Evolutionary conservation across 92 coral and sea anemone genomes (phyloP).

Genomic region (Zoanthus sociatus): DNA sequence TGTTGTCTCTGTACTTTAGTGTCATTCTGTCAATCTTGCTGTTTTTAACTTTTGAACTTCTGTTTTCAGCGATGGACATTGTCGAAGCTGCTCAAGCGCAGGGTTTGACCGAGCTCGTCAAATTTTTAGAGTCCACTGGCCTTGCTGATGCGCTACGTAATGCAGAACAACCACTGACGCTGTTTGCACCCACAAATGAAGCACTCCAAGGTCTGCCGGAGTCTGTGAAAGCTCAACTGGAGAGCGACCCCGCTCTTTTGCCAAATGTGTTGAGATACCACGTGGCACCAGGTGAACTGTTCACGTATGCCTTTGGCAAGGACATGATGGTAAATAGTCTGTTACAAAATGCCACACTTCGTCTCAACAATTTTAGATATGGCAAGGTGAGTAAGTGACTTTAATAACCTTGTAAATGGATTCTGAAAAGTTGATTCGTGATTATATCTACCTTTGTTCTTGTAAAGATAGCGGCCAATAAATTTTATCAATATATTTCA

Average conservation of each 20-base stretch:
- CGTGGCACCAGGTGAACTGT: slow-evolving; percentile 64
- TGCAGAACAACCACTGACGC: slow-evolving; percentile 64
- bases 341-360: slow-evolving; percentile 61
- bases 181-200: slow-evolving; percentile 90
- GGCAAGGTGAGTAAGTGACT: slow-evolving; percentile 78
- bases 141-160: slow-evolving; percentile 54
- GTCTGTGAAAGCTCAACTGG: slow-evolving; percentile 54
- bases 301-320: slow-evolving; percentile 82
- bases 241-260: slow-evolving; percentile 63
- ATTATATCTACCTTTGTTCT: too few species aligned
- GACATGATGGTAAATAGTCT: slow-evolving; percentile 70
- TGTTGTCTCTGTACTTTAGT: too few species aligned
- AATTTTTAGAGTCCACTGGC: slow-evolving; percentile 61
- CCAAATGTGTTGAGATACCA: slow-evolving; percentile 75
- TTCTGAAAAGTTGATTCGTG: too few species aligned
- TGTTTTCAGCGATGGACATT: slow-evolving; percentile 74
- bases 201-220: slow-evolving; percentile 80
- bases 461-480: too few species aligned
- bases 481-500: too few species aligned
- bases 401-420: too few species aligned
- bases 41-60: too few species aligned
- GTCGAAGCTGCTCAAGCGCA: slow-evolving; percentile 74
- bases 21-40: neutral
- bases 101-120: slow-evolving; percentile 73
- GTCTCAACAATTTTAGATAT: slow-evolving; percentile 78